Conservation (phyloP, 2,888 invertebrate genomes). For the Callinectes sapidus region DNA sequence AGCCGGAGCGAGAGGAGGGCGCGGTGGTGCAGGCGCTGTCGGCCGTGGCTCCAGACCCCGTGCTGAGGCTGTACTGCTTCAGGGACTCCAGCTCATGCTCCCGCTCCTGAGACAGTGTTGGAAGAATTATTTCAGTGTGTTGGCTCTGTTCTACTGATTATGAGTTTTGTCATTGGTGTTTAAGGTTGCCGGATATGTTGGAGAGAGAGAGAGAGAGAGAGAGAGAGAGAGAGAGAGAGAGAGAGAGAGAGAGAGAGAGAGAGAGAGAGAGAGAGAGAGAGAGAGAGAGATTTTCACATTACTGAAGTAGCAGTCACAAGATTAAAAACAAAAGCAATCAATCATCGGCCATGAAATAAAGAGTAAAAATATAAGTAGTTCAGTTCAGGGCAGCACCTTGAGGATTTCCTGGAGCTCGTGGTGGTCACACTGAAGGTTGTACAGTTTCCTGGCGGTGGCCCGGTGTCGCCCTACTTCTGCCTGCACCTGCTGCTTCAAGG, state of each 20-base stretch:
- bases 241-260: not conserved
- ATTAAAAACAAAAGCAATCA: too few species aligned
- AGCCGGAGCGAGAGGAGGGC: conserved; percentile 59
- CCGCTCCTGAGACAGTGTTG: conserved; percentile 55
- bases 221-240: not conserved
- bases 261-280: too few species aligned
- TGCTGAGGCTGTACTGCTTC: conserved; percentile 54
- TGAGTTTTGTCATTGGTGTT: not conserved
- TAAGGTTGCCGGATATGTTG: not conserved
- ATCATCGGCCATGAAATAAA: too few species aligned
- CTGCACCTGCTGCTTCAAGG: conserved; percentile 68
- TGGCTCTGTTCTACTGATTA: not conserved
- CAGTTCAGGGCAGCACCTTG: conserved; percentile 51
- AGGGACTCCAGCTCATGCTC: conserved; percentile 67
- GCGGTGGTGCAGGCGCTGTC: conserved; percentile 59
- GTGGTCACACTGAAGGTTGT: conserved; percentile 63
- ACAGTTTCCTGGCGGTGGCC: conserved; percentile 63
- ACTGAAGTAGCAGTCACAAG: too few species aligned
- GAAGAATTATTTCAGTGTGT: not conserved
- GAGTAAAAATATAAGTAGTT: not conserved
- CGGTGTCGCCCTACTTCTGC: conserved; percentile 68
- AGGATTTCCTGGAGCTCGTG: conserved; percentile 62
- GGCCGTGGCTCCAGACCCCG: not conserved
- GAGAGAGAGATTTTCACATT: too few species aligned
- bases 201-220: not conserved